These are phyloP conservation scores for Huso huso DNA, from an alignment of 2,797 vertebrate species.

Conservation along the genomic window DNA sequence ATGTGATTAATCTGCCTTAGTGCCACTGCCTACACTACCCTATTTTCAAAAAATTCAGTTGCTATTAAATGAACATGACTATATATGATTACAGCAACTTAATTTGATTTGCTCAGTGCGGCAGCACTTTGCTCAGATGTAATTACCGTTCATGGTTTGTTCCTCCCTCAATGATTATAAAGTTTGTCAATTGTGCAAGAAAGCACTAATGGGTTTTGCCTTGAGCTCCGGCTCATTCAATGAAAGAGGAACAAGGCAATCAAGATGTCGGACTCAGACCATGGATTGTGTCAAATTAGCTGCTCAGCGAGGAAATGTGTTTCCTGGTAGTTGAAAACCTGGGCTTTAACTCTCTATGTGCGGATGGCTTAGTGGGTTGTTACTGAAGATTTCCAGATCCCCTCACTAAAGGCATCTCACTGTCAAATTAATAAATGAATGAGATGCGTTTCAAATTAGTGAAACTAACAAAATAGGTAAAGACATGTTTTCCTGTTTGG, in stretches of 20 bases:
- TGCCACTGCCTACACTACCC: neutral
- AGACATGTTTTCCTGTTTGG: no score
- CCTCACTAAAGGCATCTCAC: no score
- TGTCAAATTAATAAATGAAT: no score
- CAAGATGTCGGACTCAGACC: neutral
- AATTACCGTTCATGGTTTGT: neutral
- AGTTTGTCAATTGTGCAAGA: neutral
- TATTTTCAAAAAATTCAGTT: neutral
- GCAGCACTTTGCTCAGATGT: neutral
- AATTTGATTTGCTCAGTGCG: neutral
- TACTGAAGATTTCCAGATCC: no score
- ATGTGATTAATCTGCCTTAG: neutral
- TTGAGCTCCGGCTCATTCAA: neutral
- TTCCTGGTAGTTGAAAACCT: no score
- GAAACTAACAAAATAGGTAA: no score
- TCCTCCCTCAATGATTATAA: constrained; percentile 4
- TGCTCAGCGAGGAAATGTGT: neutral
- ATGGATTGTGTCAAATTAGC: neutral
- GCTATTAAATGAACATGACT: neutral
- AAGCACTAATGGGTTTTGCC: neutral
- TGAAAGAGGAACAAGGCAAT: neutral
- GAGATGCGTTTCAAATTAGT: no score
- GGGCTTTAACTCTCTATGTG: no score
- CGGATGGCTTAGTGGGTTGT: no score
- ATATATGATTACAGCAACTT: neutral